Evolutionary conservation across 2,797 vertebrate genomes (phyloP).

Genomic region (Babyrousa celebensis): DNA sequence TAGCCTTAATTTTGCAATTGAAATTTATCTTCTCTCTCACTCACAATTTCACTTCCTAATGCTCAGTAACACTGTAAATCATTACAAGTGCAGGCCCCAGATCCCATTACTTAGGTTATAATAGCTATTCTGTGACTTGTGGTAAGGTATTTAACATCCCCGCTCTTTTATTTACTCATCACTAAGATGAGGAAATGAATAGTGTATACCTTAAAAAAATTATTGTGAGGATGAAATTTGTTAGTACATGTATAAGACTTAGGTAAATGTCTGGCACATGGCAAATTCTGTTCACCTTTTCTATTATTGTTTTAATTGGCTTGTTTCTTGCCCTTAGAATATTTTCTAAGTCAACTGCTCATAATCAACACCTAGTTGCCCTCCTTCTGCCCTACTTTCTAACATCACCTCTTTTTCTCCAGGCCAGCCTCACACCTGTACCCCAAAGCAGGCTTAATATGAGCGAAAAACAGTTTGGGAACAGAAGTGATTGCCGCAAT

Average conservation of each 20-base stretch:
- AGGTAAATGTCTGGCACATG: not conserved
- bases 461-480: not conserved
- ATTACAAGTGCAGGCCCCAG: not conserved
- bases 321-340: not conserved
- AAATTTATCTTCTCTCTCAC: constrained; percentile 14
- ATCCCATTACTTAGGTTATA: not conserved
- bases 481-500: not conserved
- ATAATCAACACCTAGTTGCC: not conserved
- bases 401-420: not conserved
- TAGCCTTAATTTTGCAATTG: not conserved
- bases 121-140: not conserved
- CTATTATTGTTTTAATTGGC: not conserved
- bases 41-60: not conserved
- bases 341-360: not conserved
- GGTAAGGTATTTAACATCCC: constrained; percentile 8
- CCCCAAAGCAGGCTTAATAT: not conserved
- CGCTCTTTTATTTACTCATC: not conserved
- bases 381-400: not conserved
- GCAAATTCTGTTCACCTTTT: not conserved
- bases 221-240: not conserved
- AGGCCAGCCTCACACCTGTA: not conserved
- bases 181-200: not conserved
- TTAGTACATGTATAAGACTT: constrained; percentile 13
- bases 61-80: not conserved
- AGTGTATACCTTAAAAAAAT: not conserved